A percentile compares a stretch with the other conserved stretches of the same genome.
phyloP scores from a whole-genome alignment of 2,888 invertebrate species.

The Tethea ocularis region DNA sequence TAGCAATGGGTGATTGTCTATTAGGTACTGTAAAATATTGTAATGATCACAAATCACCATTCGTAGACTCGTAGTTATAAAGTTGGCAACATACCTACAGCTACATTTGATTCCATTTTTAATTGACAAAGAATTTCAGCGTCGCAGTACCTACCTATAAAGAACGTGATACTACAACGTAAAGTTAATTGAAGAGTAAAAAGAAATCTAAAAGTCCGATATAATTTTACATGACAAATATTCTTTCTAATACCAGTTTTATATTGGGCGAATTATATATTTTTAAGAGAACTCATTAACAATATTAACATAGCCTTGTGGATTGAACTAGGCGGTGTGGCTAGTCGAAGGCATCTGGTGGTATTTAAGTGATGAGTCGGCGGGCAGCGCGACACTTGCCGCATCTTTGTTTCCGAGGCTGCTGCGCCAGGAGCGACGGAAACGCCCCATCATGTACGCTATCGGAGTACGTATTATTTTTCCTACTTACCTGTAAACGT shows the following conservation, averaged over 20 bases:
- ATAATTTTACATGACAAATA: neutral
- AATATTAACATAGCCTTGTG: constrained; percentile 62
- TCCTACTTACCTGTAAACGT: neutral
- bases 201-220: neutral
- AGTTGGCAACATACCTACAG: no score
- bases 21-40: no score
- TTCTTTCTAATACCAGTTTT: constrained; percentile 3
- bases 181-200: no score
- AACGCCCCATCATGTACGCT: constrained; percentile 53
- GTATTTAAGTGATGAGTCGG: constrained; percentile 66
- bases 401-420: constrained; percentile 52
- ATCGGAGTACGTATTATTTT: constrained; percentile 61
- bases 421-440: constrained; percentile 32
- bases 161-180: no score
- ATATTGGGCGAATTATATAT: constrained; percentile 12
- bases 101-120: no score
- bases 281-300: constrained; percentile 49
- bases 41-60: no score
- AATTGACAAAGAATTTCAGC: no score
- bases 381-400: constrained; percentile 59
- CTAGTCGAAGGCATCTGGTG: constrained; percentile 33
- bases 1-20: no score
- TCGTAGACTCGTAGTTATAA: no score
- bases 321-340: constrained; percentile 43
- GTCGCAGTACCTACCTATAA: no score